These are phyloP conservation scores for Siphlonurus alternatus DNA, from an alignment of 2,888 invertebrate genomes.

Conservation along the genomic window DNA sequence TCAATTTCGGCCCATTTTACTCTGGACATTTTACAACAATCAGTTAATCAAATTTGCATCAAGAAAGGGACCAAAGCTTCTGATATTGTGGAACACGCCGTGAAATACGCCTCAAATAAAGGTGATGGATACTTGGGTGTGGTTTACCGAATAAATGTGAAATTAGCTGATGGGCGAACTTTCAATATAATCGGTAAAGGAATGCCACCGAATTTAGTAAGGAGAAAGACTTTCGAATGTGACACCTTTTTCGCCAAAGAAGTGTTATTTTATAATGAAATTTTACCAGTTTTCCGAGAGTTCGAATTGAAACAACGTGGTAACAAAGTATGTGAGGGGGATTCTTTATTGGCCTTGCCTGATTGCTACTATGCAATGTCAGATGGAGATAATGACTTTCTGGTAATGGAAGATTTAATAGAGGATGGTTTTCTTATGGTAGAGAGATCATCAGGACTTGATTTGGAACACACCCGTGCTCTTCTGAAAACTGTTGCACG, in stretches of 20 bases:
- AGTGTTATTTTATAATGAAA: neutral
- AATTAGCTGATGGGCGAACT: neutral
- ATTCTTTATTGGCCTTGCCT: neutral
- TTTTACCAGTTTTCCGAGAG: neutral
- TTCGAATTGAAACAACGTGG: neutral
- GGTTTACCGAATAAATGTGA: neutral
- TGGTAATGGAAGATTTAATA: neutral
- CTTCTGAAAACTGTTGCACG: neutral
- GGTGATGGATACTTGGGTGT: constrained; percentile 1
- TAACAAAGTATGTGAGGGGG: neutral
- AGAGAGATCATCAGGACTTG: constrained; percentile 11
- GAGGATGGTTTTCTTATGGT: constrained; percentile 15
- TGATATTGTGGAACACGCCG: neutral
- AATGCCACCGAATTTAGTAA: neutral
- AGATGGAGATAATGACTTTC: neutral
- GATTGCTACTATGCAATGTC: neutral
- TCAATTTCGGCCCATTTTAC: neutral
- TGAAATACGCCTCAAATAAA: neutral
- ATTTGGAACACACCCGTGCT: constrained; percentile 2
- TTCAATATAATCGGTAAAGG: neutral
- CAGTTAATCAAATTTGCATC: neutral
- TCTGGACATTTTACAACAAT: neutral
- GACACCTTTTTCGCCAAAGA: neutral
- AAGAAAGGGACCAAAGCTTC: neutral
- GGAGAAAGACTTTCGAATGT: neutral